Base-by-base conservation (phyloP, 2,797 vertebrate genomes). In the Hirundo rustica region DNA sequence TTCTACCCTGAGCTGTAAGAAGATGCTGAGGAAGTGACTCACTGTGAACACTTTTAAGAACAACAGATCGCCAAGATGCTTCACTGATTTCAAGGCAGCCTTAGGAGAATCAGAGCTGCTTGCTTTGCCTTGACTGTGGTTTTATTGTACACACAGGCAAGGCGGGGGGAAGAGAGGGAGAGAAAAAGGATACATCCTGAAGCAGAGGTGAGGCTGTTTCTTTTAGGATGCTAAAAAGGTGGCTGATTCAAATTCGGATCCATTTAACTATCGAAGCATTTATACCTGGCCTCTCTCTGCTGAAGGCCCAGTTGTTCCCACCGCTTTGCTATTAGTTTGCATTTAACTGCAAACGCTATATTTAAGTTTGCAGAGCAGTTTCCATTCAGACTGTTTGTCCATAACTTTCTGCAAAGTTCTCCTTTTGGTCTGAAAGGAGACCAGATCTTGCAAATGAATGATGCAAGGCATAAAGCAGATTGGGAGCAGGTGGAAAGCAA, bases 1-100 rank as follows among this genome's bases (percentile, higher is more conserved):
- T 76, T 84, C 73, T 93, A 55, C 44, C 58, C 66, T n/a, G 47
- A 72, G 79, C 71, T 81, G 62, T 62, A 62, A 45, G 81, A 82
- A 16, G 92, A 81, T 78, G 73, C 92, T 85, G 82, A 86, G 76
- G 53, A 86, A 88, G 78, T 92, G 95, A 96, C 91, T 96, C 89
- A 82, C 86, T 58, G 6, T 44, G 88, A 91, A 87, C 48, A 23
- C 54, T 93, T 85, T 91, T 73, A 76, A 81, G 76, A 97, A 96
- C 95, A 96, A 96, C 10, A 90, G 92, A 88, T 79, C 85, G 88
- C 2, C 16, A 93, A 93, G 82, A 88, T 84, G 79, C 82, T 91
- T 94, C 92, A 79, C 16, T 84, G 85, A 92, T 96, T 96, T 94
- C 82, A 94, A 16, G 23, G 25, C 12, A 94, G 79, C 92, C 74